Conservation (phyloP, 2,888 invertebrate species). For the Apamea sordens region DNA sequence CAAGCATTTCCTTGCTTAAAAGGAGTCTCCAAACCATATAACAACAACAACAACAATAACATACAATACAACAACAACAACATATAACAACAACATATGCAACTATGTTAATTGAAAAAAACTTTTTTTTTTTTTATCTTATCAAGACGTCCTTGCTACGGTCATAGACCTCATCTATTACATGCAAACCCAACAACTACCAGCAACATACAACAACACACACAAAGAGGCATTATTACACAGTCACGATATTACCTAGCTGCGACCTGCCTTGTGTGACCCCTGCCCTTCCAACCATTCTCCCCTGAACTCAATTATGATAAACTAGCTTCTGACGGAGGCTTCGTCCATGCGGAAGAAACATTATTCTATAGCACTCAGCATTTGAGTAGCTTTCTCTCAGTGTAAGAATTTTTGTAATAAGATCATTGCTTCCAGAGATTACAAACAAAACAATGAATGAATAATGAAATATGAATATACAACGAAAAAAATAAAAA, state of each 20-base stretch:
- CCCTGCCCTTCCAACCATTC: constrained; percentile 12
- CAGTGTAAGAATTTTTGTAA: not conserved
- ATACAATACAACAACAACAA: too few relatives aligned
- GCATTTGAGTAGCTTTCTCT: not conserved
- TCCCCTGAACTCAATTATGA: constrained; percentile 17
- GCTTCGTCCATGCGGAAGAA: not conserved
- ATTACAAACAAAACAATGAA: not conserved
- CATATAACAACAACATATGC: too few relatives aligned
- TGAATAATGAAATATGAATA: too few relatives aligned
- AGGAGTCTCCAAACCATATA: too few relatives aligned
- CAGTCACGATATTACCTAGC: constrained; percentile 56
- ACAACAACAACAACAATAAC: too few relatives aligned
- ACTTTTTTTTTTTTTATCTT: too few relatives aligned
- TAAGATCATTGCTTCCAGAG: not conserved
- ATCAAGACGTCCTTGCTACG: too few relatives aligned
- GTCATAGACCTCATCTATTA: constrained; percentile 9
- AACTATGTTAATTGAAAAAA: too few relatives aligned
- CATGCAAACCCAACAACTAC: constrained; percentile 37
- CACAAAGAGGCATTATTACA: constrained; percentile 51
- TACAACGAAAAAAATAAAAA: too few relatives aligned
- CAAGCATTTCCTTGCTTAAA: too few relatives aligned
- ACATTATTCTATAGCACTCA: not conserved
- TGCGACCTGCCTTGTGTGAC: constrained; percentile 37
- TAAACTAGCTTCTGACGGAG: not conserved
- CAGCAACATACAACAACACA: constrained; percentile 38